Evolutionary conservation across 2,113 vertebrate genomes (phyloP).

Genomic region (Zosterops borbonicus): DNA sequence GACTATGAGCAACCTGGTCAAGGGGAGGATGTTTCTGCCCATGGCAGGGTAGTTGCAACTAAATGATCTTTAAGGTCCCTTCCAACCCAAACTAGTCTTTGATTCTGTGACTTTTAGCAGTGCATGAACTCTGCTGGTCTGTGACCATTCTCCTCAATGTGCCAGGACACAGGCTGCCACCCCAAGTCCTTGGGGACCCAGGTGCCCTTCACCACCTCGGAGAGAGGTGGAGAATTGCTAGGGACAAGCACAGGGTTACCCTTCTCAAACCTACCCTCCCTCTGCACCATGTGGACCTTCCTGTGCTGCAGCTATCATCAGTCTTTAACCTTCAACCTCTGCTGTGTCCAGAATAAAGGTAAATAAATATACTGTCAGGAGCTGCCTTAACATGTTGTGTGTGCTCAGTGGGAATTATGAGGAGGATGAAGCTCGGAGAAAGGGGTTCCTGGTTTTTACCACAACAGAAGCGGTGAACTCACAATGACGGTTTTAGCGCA

Average conservation of each 20-base stretch:
- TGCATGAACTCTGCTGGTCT: neutral
- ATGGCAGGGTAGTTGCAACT: neutral
- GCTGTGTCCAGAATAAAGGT: neutral
- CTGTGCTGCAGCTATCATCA: neutral
- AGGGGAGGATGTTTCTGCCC: neutral
- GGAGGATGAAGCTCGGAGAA: neutral
- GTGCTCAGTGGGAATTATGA: neutral
- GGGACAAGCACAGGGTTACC: neutral
- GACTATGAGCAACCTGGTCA: neutral
- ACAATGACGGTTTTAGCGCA: constrained; percentile 79
- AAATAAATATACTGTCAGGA: neutral
- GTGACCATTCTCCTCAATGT: neutral
- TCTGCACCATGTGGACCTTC: neutral
- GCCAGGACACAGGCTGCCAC: neutral
- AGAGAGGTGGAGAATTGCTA: neutral
- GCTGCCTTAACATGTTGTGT: rapidly evolving
- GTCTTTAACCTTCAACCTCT: neutral
- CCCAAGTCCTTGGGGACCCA: neutral
- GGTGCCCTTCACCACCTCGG: neutral
- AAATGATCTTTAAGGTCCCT: neutral
- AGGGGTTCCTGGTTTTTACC: neutral
- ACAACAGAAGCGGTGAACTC: neutral
- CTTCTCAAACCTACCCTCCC: neutral
- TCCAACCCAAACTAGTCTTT: neutral
- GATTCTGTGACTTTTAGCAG: neutral